These are phyloP conservation scores for Dryadula phaetusa DNA, from an alignment of 2,888 invertebrate species.

Conservation along the genomic window DNA sequence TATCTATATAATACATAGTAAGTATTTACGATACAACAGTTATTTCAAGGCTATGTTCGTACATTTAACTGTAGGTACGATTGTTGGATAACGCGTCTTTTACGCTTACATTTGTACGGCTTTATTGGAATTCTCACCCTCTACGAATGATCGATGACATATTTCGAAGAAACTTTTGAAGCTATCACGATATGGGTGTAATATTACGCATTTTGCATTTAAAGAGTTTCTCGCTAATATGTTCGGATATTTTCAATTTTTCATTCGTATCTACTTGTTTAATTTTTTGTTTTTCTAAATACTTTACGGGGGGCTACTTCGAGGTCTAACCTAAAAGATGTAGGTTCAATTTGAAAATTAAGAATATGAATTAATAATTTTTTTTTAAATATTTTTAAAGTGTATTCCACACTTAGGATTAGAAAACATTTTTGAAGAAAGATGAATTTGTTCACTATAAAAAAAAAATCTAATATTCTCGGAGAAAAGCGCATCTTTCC, in stretches of 20 bases:
- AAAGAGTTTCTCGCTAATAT: neutral
- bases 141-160: conserved; percentile 1
- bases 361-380: too few relatives aligned
- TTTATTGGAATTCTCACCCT: conserved; percentile 7
- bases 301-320: too few relatives aligned
- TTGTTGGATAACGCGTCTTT: conserved; percentile 16
- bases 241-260: neutral
- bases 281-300: neutral
- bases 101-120: conserved; percentile 22
- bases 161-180: conserved; percentile 17
- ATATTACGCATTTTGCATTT: conserved; percentile 7
- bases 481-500: too few relatives aligned
- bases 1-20: neutral
- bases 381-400: too few relatives aligned
- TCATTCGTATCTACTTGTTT: too few relatives aligned
- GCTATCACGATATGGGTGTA: neutral
- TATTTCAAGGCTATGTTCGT: neutral
- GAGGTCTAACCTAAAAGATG: too few relatives aligned
- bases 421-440: too few relatives aligned
- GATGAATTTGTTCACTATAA: too few relatives aligned
- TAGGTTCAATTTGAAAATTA: too few relatives aligned
- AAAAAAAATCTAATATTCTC: too few relatives aligned
- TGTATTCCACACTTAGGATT: too few relatives aligned
- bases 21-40: neutral
- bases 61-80: neutral